Evolutionary conservation across 2,113 vertebrate genomes (phyloP), one percentile per base, ranked within the genome.

Genomic region (Coracopsis vasa): DNA sequence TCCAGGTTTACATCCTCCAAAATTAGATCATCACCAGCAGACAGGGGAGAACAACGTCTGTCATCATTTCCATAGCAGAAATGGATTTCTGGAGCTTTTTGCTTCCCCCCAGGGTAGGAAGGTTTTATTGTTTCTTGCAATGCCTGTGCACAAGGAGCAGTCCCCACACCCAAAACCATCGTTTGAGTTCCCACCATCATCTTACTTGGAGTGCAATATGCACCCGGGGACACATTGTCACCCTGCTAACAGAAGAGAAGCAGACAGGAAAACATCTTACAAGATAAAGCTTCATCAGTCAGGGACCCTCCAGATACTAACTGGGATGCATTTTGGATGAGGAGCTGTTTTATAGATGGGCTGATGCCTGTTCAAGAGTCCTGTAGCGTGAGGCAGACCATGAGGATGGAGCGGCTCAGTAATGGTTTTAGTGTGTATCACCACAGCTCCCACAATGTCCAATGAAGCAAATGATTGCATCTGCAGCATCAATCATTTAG

Each of bases 401-500:
- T 1, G 51, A 58, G 91, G 80, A 47, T 1, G 0, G 67, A 72
- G 53, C 5, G 3, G 80, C 13, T n/a, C 56, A 13, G 27, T 27
- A 15, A 12, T 20, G 62, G 85, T 86, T 82, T 71, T 35, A 10
- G 3, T 1, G 11, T 10, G 29, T 48, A 23, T 39, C 70, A 17
- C 67, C 85, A 1, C 27, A 28, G 62, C 72, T 50, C 77, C 79
- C 5, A 1, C 50, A 1, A 35, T 1, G 15, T 47, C 80, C 92
- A 79, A 3, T 1, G 3, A 77, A 90, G 87, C 92, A 60, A 42
- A 47, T 37, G 81, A 69, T 82, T 33, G 53, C 47, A 39, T 72
- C 78, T 64, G 56, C 7, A 3, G 58, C 92, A 95, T 86, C 88
- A 82, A 70, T 93, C 79, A 95, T 80, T 92, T 81, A 83, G 88